Conservation (phyloP, 2,888 invertebrate genomes). For the Marronus borbonicus region DNA sequence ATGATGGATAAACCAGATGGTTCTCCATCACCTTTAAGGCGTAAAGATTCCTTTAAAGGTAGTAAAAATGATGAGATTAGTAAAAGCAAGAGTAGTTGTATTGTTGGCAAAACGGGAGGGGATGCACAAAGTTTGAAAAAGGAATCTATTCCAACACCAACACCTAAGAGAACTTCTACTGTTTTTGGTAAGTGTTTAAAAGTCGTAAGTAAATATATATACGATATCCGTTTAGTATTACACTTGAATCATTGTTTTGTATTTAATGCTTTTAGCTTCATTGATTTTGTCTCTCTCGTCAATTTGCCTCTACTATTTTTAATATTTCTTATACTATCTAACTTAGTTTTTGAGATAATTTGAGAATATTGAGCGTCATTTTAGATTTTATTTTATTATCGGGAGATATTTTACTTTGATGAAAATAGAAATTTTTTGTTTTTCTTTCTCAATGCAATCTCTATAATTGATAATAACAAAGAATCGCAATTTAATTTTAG, state of each 20-base stretch:
- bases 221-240: neutral
- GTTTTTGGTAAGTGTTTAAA: slow-evolving; percentile 79
- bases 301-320: no score
- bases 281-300: no score
- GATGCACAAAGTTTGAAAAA: slow-evolving; percentile 70
- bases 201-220: neutral
- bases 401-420: no score
- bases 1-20: slow-evolving; percentile 75
- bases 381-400: no score
- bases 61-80: slow-evolving; percentile 71
- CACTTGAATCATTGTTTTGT: no score
- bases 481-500: slow-evolving; percentile 65
- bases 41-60: slow-evolving; percentile 81
- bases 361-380: no score
- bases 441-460: no score
- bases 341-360: no score
- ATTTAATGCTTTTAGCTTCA: no score
- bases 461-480: no score
- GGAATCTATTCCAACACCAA: slow-evolving; percentile 72
- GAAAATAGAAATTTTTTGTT: no score
- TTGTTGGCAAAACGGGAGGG: slow-evolving; percentile 70
- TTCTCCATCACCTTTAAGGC: slow-evolving; percentile 83
- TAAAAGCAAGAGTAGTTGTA: slow-evolving; percentile 67
- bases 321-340: no score
- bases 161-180: slow-evolving; percentile 88